A percentile compares a stretch with the other conserved stretches of the same genome.
Evolutionary conservation across 2,113 vertebrate genomes (phyloP).

Genomic region (Scortum barcoo): DNA sequence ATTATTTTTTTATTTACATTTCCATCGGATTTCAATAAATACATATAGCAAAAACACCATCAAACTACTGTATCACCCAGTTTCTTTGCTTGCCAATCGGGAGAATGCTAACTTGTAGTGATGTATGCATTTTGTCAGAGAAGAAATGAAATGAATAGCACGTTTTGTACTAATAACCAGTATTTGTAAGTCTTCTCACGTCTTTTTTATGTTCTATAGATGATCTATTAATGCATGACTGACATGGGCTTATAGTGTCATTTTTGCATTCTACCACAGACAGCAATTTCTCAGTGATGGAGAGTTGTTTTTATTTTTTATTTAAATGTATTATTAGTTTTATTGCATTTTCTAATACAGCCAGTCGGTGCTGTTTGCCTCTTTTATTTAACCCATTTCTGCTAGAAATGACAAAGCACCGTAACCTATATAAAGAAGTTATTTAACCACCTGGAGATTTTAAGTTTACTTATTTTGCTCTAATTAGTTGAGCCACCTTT

Average conservation of each 20-base stretch:
- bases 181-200: not conserved
- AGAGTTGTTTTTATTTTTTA: too few relatives aligned
- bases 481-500: constrained; percentile 12
- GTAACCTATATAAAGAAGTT: not conserved
- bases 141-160: not conserved
- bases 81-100: not conserved
- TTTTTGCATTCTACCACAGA: too few relatives aligned
- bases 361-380: not conserved
- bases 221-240: not conserved
- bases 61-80: not conserved
- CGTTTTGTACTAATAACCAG: not conserved
- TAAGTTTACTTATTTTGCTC: constrained; percentile 18
- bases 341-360: not conserved
- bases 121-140: not conserved
- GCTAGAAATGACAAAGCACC: constrained; percentile 9
- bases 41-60: not conserved
- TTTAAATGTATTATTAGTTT: too few relatives aligned
- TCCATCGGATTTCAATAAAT: not conserved
- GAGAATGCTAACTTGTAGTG: not conserved
- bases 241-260: not conserved
- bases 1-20: not conserved
- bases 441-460: not conserved
- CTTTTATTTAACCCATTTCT: not conserved
- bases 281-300: too few relatives aligned
- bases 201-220: not conserved